These are phyloP conservation scores for Boulengeromyrus knoepffleri DNA, from an alignment of 2,113 vertebrate species.

Conservation along the genomic window DNA sequence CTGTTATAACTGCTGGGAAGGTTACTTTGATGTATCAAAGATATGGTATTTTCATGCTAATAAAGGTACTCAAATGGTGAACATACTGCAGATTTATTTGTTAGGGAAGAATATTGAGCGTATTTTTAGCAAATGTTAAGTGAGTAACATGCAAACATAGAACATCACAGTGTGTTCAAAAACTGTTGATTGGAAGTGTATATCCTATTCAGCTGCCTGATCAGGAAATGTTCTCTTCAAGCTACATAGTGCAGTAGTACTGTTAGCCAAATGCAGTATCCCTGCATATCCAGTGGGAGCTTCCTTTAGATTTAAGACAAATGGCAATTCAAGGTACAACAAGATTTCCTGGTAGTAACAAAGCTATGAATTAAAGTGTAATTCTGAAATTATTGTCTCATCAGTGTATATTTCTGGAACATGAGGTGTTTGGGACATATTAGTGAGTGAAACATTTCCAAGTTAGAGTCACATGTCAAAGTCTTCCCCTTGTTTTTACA, in stretches of 20 bases:
- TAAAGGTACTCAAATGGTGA: too few species aligned
- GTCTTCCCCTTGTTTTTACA: background rate
- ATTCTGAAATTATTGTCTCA: background rate
- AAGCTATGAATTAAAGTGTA: background rate
- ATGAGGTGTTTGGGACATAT: background rate
- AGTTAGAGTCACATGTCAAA: background rate
- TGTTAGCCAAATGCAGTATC: background rate
- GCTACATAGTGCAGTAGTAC: slow-evolving; percentile 17
- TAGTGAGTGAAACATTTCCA: background rate
- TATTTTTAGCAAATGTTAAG: too few species aligned
- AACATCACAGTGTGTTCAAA: too few species aligned
- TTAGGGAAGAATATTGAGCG: too few species aligned
- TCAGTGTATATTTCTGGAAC: background rate
- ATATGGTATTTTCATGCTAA: too few species aligned
- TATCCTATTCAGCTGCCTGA: background rate
- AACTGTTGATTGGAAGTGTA: too few species aligned
- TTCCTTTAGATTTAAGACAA: slow-evolving; percentile 3
- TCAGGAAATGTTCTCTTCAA: slow-evolving; percentile 2
- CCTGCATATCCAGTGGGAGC: background rate
- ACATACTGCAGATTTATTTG: too few species aligned
- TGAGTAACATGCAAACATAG: too few species aligned
- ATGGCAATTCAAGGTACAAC: background rate
- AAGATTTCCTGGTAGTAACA: background rate
- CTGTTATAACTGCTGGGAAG: too few species aligned
- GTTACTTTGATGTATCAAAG: too few species aligned